Conservation (phyloP, 2,888 invertebrate species). For the Folsomia candida region DNA sequence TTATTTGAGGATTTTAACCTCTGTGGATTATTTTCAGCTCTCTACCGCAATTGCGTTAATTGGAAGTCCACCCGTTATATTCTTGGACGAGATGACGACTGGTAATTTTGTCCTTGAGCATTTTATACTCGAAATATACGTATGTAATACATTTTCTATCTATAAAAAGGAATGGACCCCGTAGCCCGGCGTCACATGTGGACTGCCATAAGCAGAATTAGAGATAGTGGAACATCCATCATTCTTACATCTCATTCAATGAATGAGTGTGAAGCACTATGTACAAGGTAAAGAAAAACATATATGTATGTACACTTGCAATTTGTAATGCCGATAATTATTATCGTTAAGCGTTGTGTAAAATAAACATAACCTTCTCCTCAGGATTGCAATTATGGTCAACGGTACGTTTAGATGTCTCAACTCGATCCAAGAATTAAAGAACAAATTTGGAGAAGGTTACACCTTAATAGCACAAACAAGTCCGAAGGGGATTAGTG, state of each 20-base stretch:
- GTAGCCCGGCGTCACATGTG: conserved; percentile 77
- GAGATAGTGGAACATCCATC: conserved; percentile 70
- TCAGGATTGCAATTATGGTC: conserved; percentile 74
- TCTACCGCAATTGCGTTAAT: conserved; percentile 70
- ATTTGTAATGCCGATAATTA: background rate
- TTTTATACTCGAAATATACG: no score
- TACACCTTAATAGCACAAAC: conserved; percentile 57
- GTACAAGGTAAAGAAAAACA: no score
- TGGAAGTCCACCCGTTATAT: conserved; percentile 67
- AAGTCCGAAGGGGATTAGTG: conserved; percentile 22
- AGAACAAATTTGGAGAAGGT: conserved; percentile 70
- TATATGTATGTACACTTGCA: background rate
- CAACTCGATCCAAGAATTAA: conserved; percentile 72
- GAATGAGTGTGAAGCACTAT: conserved; percentile 82
- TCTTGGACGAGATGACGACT: conserved; percentile 67
- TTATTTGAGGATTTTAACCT: no score
- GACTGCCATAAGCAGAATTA: conserved; percentile 68
- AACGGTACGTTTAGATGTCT: conserved; percentile 72
- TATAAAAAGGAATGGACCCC: conserved; percentile 72
- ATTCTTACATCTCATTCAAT: conserved; percentile 77
- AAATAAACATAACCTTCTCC: background rate
- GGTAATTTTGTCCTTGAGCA: no score
- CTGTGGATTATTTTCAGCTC: no score
- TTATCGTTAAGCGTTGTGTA: background rate
- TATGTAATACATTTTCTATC: no score